Conservation (phyloP, 2,113 vertebrate species). For the Menura novaehollandiae region DNA sequence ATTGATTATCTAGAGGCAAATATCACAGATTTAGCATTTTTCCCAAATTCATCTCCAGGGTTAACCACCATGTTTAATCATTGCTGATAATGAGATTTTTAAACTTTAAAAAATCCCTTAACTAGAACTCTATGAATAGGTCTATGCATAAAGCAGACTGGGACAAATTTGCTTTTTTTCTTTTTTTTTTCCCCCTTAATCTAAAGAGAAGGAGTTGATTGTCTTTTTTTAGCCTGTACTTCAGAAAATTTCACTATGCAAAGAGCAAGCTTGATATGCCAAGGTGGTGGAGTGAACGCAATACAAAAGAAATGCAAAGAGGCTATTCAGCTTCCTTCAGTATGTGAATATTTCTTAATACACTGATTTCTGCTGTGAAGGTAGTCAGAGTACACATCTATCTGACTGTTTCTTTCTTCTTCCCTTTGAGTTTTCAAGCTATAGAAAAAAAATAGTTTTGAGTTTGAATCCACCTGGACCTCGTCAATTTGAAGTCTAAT, state of each 20-base stretch:
- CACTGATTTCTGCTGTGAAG: neutral
- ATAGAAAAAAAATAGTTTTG: neutral
- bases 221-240: neutral
- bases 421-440: neutral
- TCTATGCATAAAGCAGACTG: neutral
- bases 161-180: neutral
- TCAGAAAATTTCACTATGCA: neutral
- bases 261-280: neutral
- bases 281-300: neutral
- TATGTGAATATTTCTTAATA: neutral
- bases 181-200: neutral
- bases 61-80: constrained; percentile 56
- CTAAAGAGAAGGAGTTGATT: neutral
- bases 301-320: neutral
- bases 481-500: neutral
- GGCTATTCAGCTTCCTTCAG: neutral
- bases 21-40: constrained; percentile 40
- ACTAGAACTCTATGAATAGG: constrained; percentile 8
- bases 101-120: constrained; percentile 11
- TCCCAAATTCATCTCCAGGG: constrained; percentile 30
- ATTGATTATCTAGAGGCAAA: constrained; percentile 33
- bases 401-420: neutral
- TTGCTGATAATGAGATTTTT: constrained; percentile 37
- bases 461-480: neutral
- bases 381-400: neutral